Percentiles rank a stretch among this genome's conserved stretches.
Conservation (phyloP, 2,797 vertebrate species). For the Bradypodion ventrale region DNA sequence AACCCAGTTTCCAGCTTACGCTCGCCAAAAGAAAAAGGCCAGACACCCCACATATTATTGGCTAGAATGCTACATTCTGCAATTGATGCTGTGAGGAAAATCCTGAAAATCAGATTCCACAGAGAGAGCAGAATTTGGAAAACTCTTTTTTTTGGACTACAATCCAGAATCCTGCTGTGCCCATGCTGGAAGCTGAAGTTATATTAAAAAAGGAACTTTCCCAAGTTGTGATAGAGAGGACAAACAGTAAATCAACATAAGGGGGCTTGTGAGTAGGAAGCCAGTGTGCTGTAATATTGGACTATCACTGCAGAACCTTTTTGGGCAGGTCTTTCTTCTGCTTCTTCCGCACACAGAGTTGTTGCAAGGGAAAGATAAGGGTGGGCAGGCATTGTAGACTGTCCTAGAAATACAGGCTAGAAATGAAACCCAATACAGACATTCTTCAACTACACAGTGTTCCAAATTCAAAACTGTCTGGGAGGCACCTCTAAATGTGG, state of each 20-base stretch:
- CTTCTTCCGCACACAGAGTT: background rate
- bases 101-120: background rate
- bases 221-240: no score
- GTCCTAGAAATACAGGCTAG: background rate
- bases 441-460: no score
- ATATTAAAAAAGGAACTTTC: no score
- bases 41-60: background rate
- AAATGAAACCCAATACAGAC: background rate
- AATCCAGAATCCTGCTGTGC: no score
- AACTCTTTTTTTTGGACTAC: no score
- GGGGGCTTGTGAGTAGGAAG: no score
- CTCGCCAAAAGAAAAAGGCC: background rate
- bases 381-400: background rate
- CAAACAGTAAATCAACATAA: background rate
- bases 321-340: background rate
- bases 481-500: background rate
- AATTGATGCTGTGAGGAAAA: background rate
- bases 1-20: background rate
- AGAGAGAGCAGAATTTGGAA: background rate
- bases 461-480: background rate
- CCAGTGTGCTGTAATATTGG: no score
- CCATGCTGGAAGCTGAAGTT: no score
- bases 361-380: background rate
- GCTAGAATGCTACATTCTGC: background rate
- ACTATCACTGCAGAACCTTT: background rate